These are phyloP conservation scores for Amyelois transitella DNA, from an alignment of 1,140 invertebrate species.

Conservation along the genomic window DNA sequence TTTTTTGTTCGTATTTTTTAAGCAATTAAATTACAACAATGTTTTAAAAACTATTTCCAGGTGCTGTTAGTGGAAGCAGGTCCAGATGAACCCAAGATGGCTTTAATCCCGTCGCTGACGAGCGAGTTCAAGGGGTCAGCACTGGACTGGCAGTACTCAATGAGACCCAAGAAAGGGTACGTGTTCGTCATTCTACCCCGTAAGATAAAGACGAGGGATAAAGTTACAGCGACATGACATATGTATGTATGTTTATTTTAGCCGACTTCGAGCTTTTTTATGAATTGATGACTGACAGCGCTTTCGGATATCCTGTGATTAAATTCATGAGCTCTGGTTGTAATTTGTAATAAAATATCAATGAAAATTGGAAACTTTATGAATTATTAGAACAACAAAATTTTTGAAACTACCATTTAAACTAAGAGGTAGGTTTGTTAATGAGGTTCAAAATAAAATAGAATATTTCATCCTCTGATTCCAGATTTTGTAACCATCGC, in stretches of 20 bases:
- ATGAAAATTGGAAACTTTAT: too few relatives aligned
- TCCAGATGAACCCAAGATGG: slow-evolving; percentile 80
- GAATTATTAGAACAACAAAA: too few relatives aligned
- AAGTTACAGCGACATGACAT: too few relatives aligned
- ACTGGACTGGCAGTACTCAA: slow-evolving; percentile 82
- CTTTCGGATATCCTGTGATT: too few relatives aligned
- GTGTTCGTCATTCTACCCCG: slow-evolving; percentile 26
- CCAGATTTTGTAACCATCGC: slow-evolving; percentile 57
- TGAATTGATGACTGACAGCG: too few relatives aligned
- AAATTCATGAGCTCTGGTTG: too few relatives aligned
- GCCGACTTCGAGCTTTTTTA: too few relatives aligned
- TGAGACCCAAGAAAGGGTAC: slow-evolving; percentile 77
- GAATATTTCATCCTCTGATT: slow-evolving; percentile 9
- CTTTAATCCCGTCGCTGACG: slow-evolving; percentile 79
- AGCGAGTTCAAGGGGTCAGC: slow-evolving; percentile 74
- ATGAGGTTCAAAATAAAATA: neutral
- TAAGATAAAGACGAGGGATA: too few relatives aligned
- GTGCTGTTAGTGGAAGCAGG: slow-evolving; percentile 80
- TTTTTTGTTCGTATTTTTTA: too few relatives aligned
- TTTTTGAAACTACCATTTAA: too few relatives aligned
- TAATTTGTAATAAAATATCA: too few relatives aligned
- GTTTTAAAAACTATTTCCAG: slow-evolving; percentile 36
- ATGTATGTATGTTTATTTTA: too few relatives aligned
- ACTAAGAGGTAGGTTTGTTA: neutral
- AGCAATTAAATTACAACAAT: neutral